Base-by-base conservation (phyloP, 2,888 invertebrate species). In the Agrotis clavis region DNA sequence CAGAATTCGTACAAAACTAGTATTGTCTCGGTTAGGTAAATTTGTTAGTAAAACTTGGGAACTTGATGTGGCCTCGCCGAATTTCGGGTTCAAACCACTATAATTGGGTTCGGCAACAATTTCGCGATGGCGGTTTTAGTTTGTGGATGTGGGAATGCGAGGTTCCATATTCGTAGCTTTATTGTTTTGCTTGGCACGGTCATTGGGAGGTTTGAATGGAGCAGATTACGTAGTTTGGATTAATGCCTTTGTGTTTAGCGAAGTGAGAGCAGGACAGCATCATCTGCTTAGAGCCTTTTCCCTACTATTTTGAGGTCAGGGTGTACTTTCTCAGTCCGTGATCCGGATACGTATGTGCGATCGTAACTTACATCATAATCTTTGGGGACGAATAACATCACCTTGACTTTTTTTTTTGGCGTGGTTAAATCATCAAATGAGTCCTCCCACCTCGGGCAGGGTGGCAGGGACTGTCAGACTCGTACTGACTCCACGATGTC, bases 81-180 rank as follows among this genome's bases (percentile, higher is more conserved):
- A 85, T 82, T 85, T 90, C 80, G 88, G 88, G 88, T 78, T 82
- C 80, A 81, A 79, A 88, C 87, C 83, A 85, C 86, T 83, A 88
- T 93, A 93, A 93, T 94, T 93, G 91, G 91, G 88, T 94, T 94
- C 87, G 75, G 84, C 83, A 92, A 93, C 92, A 92, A 93, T 93
- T 93, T 93, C 90, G 85, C 81, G 80, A 87, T 79, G 79, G 82
- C 73, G 85, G 85, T 86, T 85, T 81, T 79, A 85, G 86, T 87
- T 87, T 85, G 83, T 84, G 51, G 67, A 81, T 80, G 74, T 69
- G 76, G 79, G 69, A 81, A 84, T 81, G 77, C 70, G 79, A 81
- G 68, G 64, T 75, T 82, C 79, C 71, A 86, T 85, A 86, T 87
- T 87, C 71, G 74, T 71, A 76, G 79, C 75, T 87, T 87, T 87